These are phyloP conservation scores for Nesometra sesokonis DNA, from an alignment of 35 echinoderm and acorn worm genomes.

Conservation along the genomic window DNA sequence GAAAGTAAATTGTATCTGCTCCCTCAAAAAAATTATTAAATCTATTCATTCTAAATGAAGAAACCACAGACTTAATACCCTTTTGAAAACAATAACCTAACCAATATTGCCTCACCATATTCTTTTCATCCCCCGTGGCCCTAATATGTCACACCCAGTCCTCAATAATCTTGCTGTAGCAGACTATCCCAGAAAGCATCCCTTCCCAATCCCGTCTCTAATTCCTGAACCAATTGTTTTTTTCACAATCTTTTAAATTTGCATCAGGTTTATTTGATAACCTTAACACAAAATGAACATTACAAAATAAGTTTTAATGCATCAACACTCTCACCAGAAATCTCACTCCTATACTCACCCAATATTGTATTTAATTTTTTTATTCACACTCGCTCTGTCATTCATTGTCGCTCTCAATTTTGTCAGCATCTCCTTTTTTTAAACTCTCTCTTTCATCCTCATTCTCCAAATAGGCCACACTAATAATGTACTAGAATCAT, in stretches of 20 bases:
- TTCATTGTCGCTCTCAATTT: conserved; percentile 24
- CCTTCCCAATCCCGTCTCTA: conserved; percentile 3
- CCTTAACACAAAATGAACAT: conserved; percentile 28
- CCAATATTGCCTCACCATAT: conserved; percentile 22
- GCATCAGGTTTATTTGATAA: neutral
- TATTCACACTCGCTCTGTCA: conserved; percentile 37
- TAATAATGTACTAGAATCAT: conserved; percentile 19
- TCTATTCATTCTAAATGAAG: conserved; percentile 38
- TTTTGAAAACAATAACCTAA: neutral
- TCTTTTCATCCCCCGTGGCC: conserved; percentile 38
- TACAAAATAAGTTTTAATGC: conserved; percentile 18
- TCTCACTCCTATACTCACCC: too few species aligned
- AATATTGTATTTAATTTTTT: conserved; percentile 19
- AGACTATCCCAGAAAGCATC: conserved; percentile 2
- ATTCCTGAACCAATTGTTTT: neutral
- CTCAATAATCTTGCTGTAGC: conserved; percentile 11
- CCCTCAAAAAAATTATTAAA: conserved; percentile 32
- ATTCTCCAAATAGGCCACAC: neutral
- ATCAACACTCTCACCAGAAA: neutral
- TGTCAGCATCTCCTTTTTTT: conserved; percentile 3
- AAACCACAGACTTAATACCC: neutral
- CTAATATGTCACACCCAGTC: conserved; percentile 32
- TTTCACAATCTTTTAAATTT: conserved; percentile 10
- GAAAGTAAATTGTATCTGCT: conserved; percentile 11
- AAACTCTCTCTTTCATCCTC: neutral